These are phyloP conservation scores for Rhinoptilus africanus DNA, from an alignment of 2,113 vertebrate genomes.

Conservation along the genomic window DNA sequence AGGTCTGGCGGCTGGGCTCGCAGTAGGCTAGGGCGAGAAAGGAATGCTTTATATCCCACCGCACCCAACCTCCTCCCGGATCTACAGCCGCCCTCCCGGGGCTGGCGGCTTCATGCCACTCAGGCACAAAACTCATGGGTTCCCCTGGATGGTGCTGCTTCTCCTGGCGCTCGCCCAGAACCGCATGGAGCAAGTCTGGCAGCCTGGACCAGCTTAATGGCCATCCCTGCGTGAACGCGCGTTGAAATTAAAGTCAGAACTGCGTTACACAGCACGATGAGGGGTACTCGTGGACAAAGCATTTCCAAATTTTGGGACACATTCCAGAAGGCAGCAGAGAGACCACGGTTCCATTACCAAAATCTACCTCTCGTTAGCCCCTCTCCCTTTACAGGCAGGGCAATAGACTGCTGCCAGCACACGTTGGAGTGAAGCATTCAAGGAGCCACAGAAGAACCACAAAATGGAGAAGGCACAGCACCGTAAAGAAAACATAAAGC, in stretches of 20 bases:
- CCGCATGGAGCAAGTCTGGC: not conserved
- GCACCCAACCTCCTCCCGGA: not conserved
- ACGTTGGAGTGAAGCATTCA: not conserved
- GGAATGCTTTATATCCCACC: conserved; percentile 13
- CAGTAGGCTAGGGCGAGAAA: not conserved
- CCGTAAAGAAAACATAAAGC: not conserved
- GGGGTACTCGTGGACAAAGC: not conserved
- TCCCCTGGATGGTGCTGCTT: not conserved
- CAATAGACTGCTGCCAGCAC: not conserved
- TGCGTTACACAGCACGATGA: rapidly evolving
- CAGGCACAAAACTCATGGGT: not conserved
- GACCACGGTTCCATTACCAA: not conserved
- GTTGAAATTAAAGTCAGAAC: not conserved
- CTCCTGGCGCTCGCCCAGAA: not conserved
- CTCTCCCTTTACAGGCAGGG: not conserved
- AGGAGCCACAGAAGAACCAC: not conserved
- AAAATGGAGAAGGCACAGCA: not conserved
- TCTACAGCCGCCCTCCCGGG: not conserved
- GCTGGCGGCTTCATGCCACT: not conserved
- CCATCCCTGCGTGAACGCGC: rapidly evolving
- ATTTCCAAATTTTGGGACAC: not conserved
- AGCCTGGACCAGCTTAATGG: not conserved
- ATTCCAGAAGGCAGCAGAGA: not conserved
- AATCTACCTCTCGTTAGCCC: not conserved
- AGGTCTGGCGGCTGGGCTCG: not conserved